Evolutionary conservation across 1,140 invertebrate genomes (phyloP), one percentile per base, ranked within the genome.

Genomic region (Leptinotarsa texana): DNA sequence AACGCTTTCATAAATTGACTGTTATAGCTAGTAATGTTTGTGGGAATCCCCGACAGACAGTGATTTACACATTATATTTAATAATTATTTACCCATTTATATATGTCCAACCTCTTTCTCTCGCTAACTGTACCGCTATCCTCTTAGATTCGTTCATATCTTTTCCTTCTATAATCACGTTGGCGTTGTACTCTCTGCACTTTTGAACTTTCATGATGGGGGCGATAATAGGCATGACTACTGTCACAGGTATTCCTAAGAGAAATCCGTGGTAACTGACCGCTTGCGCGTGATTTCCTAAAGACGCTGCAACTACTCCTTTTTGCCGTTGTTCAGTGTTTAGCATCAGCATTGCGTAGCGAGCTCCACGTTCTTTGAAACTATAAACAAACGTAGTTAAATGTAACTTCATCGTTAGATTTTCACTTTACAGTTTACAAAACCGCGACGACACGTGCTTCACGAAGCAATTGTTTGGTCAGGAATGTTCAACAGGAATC

Each of bases 191-290:
- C 72, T 92, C 91, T 66, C 90, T 89, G 83, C 96, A 98, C 69
- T 93, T 91, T 77, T 95, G 90, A 63, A 98, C 93, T 87, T 98
- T 98, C 95, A 98, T 98, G 62, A 98, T 94, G 0, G 95, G 94
- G 0, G 95, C 95, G 2, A 94, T 89, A 15, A 92, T 91, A 0
- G 96, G 96, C 96, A 98, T 98, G 0, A 98, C 94, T 3, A 98
- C 96, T 0, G 95, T 97, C 0, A 96, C 93, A 0, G 94, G 92
- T 63, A 98, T 93, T 6, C 89, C 88, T 0, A 98, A 87, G 74
- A 90, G 88, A 77, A 91, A 87, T 1, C 95, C 96, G 83, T 98
- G 96, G 83, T 96, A 98, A 74, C 91, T 91, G 11, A 98, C 86
- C 0, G 93, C 96, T 69, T 94, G 88, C 0, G 96, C 96, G 85